Base-by-base conservation (phyloP, 2,797 vertebrate species). In the Balearica regulorum region DNA sequence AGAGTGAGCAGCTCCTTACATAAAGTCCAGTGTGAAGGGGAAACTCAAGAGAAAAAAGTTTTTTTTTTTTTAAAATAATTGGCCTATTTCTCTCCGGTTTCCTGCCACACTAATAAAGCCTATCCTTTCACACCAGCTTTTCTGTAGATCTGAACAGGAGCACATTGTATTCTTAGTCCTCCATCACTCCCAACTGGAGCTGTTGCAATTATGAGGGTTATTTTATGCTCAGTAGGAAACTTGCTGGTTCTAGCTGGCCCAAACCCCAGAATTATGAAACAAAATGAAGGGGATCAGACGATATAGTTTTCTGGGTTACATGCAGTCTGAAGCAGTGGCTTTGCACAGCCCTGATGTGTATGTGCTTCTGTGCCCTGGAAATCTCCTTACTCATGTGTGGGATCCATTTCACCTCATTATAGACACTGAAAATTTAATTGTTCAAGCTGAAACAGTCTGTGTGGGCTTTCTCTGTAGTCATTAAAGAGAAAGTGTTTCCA, bases 341-440 rank as follows among this genome's bases (percentile, higher is more conserved):
- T 84, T 62, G 48, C 51, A 79, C 31, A 55, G 43, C 51, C 92
- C 62, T 90, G 43, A 31, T 48, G 26, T 51, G 17, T 44, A 14
- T 10, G 53, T 37, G 24, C 18, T 72, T 51, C 54, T 48, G 5
- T 72, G 66, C 58, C 62, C 41, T 80, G 86, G 41, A 90, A 92
- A 89, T 54, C 70, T 89, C 19, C 46, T 79, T 90, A 65, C 81
- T 90, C 35, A 18, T 1, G 2, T 55, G 41, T 62, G 62, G 48
- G 92, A 87, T 95, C 65, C 57, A 61, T 94, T 95, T 83, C 41
- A 83, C 41, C 62, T 89, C 57, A 37, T 82, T 93, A 84, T 9
- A 60, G 77, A 66, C 66, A 39, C 1, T n/a, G 80, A 58, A 75
- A 66, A 55, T 81, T 81, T 90, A 88, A 93, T 94, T 93, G 79